Evolutionary conservation across 2,797 vertebrate species (phyloP), one percentile per base, ranked within the genome.

Genomic region (Myotis daubentonii): DNA sequence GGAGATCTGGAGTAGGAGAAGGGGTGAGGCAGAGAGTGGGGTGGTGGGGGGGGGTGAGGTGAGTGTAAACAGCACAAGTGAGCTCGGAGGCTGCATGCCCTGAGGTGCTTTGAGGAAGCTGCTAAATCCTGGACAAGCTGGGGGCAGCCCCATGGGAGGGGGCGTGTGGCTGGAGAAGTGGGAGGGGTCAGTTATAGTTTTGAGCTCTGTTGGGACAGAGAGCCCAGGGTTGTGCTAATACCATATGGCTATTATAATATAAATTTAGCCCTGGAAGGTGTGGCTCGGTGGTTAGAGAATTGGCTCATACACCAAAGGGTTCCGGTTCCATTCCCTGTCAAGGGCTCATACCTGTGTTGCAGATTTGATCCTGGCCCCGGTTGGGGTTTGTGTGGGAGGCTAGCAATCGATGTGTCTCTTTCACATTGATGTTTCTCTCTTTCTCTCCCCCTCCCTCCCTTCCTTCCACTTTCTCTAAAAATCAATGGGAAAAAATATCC

Each of bases 81-180:
- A 49, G 72, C 9, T 3, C 2, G 3, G 81, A 68, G 33, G 76
- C 60, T 62, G 15, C 79, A 38, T 1, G 30, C 19, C 4, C 0
- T 22, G 3, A 44, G 62, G 12, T 2, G 12, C 28, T 16, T 0
- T 4, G 30, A 79, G 38, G 66, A 51, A 66, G 23, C 41, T 51
- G 23, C 19, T 2, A 2, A 30, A 25, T 44, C 78, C 15, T 36
- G 70, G 49, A 8, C 1, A 6, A 2, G 23, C 23, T 4, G 20
- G 53, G 49, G 22, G 57, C 25, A 5, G 25, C 4, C 0, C 0
- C 4, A 28, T 3, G 60, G 19, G 41, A 16, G 17, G 6, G 28
- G 19, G 6, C 4, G 0, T 4, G 12, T 12, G 28, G 12, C 49
- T 25, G 55, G 60, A 66, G 49, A 81, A 78, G 33, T 4, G 12